Evolutionary conservation across 2,888 invertebrate genomes (phyloP).

Genomic region (Cistogaster globosa): DNA sequence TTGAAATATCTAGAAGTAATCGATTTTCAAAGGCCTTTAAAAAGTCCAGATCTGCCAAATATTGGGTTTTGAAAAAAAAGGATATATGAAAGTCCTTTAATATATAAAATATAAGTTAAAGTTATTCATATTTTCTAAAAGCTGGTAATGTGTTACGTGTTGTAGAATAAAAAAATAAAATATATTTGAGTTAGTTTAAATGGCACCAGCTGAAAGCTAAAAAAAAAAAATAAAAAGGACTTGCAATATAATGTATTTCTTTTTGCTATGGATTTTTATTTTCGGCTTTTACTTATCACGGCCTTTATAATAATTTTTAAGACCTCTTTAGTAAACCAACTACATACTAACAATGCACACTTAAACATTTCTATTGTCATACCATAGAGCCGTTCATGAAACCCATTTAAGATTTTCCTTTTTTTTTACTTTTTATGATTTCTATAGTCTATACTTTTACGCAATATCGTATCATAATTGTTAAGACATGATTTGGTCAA

Average conservation of each 20-base stretch:
- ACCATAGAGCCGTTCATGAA: slow-evolving; percentile 13
- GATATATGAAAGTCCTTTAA: neutral
- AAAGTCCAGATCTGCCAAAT: neutral
- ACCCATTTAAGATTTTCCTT: neutral
- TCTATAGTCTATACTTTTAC: slow-evolving; percentile 1
- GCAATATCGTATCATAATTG: neutral
- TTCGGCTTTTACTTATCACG: too few relatives aligned
- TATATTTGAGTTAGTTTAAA: too few relatives aligned
- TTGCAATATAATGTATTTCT: too few relatives aligned
- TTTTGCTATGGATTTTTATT: too few relatives aligned
- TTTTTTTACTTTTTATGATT: neutral
- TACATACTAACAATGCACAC: neutral
- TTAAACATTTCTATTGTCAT: slow-evolving; percentile 5
- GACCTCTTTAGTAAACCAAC: neutral
- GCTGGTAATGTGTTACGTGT: neutral
- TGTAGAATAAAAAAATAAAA: neutral
- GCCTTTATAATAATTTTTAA: too few relatives aligned
- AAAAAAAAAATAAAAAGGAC: too few relatives aligned
- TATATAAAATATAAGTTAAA: neutral
- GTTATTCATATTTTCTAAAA: neutral
- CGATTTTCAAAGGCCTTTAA: too few relatives aligned
- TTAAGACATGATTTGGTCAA: slow-evolving; percentile 11
- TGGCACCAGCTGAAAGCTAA: too few relatives aligned
- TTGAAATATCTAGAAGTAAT: too few relatives aligned
- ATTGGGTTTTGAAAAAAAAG: neutral